A percentile compares a stretch with the other conserved stretches of the same genome.
phyloP scores from a whole-genome alignment of 37 sponge, comb jelly and placozoan genomes.

The Aphrocallistes beatrix region DNA sequence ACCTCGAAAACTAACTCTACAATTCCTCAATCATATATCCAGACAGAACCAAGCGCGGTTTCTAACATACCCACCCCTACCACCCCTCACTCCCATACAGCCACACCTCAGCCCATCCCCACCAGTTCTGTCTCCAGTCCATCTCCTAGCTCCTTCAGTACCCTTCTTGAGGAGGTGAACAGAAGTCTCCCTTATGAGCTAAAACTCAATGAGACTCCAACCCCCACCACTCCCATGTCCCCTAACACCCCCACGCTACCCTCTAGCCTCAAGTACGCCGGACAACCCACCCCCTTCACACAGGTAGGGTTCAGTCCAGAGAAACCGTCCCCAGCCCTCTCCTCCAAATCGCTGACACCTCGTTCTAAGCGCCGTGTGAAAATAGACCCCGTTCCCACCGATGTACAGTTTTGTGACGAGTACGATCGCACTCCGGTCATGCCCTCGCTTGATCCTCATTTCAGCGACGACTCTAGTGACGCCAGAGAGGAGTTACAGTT shows the following conservation, averaged over 20 bases:
- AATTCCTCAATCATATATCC: background rate
- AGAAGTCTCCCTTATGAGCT: background rate
- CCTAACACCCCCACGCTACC: background rate
- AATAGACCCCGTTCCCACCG: background rate
- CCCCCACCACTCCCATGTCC: background rate
- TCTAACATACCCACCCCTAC: background rate
- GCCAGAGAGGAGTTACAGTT: background rate
- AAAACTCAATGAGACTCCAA: background rate
- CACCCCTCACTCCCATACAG: background rate
- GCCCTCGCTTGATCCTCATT: background rate
- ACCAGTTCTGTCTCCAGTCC: background rate
- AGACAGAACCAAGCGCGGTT: background rate
- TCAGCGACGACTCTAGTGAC: background rate
- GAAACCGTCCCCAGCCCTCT: background rate
- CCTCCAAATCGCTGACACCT: background rate
- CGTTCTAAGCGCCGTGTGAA: background rate
- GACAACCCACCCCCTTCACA: background rate
- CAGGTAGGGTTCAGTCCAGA: too few species aligned
- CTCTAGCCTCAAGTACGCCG: background rate
- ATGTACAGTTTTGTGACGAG: constrained; percentile 4
- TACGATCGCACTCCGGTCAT: background rate
- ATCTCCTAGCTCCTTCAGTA: background rate
- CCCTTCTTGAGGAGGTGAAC: background rate
- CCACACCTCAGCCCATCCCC: background rate
- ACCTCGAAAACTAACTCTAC: background rate